Evolutionary conservation across 2,888 invertebrate species (phyloP).

Genomic region (Xestia rhomboidea): DNA sequence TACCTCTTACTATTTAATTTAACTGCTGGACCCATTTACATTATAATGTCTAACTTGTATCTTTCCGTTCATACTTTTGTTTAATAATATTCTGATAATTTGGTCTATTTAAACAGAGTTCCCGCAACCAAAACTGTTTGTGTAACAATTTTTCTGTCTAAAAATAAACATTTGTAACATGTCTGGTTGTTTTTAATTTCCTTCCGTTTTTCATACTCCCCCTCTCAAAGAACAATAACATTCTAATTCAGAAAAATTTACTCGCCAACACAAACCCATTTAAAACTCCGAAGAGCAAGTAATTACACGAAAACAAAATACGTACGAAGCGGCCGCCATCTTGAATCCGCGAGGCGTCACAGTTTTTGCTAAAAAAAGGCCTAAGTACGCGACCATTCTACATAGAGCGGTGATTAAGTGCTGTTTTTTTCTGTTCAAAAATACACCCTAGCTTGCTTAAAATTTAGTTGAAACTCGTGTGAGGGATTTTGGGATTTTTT

Average conservation of each 20-base stretch:
- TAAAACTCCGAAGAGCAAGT: slow-evolving; percentile 69
- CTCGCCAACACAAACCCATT: slow-evolving; percentile 59
- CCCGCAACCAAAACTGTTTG: background rate
- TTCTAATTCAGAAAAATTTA: slow-evolving; percentile 67
- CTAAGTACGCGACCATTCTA: slow-evolving; percentile 86
- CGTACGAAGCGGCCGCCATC: slow-evolving; percentile 82
- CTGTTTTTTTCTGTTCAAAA: slow-evolving; percentile 65
- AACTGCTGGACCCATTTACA: background rate
- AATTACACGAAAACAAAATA: slow-evolving; percentile 73
- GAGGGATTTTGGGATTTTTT: slow-evolving; percentile 67
- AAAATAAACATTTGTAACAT: slow-evolving; percentile 53
- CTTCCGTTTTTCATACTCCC: slow-evolving; percentile 13
- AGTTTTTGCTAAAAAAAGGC: slow-evolving; percentile 85
- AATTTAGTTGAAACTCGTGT: slow-evolving; percentile 69
- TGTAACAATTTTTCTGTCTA: slow-evolving; percentile 17
- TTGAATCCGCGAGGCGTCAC: slow-evolving; percentile 88
- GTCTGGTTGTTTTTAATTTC: slow-evolving; percentile 31
- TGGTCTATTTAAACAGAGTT: background rate
- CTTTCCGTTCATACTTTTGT: background rate
- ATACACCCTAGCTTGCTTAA: slow-evolving; percentile 61
- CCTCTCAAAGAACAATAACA: slow-evolving; percentile 65
- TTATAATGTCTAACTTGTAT: background rate
- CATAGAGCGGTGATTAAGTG: slow-evolving; percentile 87
- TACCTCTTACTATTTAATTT: slow-evolving; percentile 30
- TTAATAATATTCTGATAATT: slow-evolving; percentile 5